These are phyloP conservation scores for Standfussiana lucernea DNA, from an alignment of 2,888 invertebrate species.

Conservation along the genomic window DNA sequence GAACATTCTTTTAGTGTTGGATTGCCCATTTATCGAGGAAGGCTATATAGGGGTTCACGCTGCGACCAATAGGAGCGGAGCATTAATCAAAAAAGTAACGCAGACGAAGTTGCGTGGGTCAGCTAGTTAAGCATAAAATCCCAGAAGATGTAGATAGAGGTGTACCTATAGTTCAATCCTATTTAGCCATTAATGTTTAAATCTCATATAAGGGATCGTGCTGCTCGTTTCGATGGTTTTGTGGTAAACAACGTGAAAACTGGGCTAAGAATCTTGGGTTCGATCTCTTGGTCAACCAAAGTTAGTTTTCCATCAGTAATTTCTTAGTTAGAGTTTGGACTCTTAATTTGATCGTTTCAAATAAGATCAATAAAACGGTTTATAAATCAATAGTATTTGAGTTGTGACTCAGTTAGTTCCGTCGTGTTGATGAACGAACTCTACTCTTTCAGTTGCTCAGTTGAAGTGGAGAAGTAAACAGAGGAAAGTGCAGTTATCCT, in stretches of 20 bases:
- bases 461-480: not conserved
- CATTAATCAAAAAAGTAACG: too few relatives aligned
- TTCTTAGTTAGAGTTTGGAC: not conserved
- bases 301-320: not conserved
- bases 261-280: not conserved
- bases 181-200: too few relatives aligned
- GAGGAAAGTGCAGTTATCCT: not conserved
- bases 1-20: too few relatives aligned
- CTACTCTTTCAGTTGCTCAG: constrained; percentile 11
- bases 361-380: not conserved
- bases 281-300: not conserved
- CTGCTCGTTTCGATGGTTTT: too few relatives aligned
- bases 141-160: too few relatives aligned
- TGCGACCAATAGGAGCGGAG: too few relatives aligned
- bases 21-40: too few relatives aligned
- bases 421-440: constrained; percentile 11
- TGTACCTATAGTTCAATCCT: too few relatives aligned
- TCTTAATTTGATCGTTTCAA: not conserved
- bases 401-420: not conserved
- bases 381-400: constrained; percentile 11
- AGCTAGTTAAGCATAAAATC: too few relatives aligned
- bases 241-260: not conserved
- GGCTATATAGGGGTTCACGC: too few relatives aligned
- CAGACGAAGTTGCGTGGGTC: too few relatives aligned
- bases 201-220: too few relatives aligned